These are phyloP conservation scores for Microcebus jonahi DNA, from an alignment of 2,113 vertebrate species.

Conservation along the genomic window DNA sequence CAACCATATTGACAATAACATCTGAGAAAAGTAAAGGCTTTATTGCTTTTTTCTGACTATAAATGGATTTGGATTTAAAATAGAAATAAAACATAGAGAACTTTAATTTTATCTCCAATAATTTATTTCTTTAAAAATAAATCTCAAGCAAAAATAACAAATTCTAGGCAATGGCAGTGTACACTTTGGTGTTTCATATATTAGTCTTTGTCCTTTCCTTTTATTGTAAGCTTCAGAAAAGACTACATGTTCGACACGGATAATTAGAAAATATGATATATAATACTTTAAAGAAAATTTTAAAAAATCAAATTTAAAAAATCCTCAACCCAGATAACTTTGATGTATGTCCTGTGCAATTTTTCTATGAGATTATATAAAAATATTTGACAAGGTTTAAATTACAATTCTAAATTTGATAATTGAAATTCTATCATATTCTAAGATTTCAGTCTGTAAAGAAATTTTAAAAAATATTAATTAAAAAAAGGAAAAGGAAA, in stretches of 20 bases:
- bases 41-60: background rate
- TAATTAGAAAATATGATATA: background rate
- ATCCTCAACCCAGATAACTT: background rate
- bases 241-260: background rate
- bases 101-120: constrained; percentile 22
- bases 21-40: background rate
- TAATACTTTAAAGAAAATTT: background rate
- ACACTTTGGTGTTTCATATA: background rate
- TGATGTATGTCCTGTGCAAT: background rate
- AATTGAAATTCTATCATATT: background rate
- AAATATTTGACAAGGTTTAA: constrained; percentile 16
- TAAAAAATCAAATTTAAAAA: constrained; percentile 33
- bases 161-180: background rate
- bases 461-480: constrained; percentile 4
- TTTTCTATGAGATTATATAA: background rate
- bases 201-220: background rate
- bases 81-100: constrained; percentile 17
- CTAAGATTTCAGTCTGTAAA: background rate
- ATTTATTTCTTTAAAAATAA: constrained; percentile 38
- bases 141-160: background rate
- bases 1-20: background rate
- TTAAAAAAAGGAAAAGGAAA: constrained; percentile 30
- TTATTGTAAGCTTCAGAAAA: constrained; percentile 12
- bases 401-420: background rate
- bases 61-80: background rate